Percentiles rank a stretch among this genome's conserved stretches.
These are phyloP conservation scores for Bombus difficillimus DNA, from an alignment of 1,140 invertebrate genomes.

Conservation along the genomic window DNA sequence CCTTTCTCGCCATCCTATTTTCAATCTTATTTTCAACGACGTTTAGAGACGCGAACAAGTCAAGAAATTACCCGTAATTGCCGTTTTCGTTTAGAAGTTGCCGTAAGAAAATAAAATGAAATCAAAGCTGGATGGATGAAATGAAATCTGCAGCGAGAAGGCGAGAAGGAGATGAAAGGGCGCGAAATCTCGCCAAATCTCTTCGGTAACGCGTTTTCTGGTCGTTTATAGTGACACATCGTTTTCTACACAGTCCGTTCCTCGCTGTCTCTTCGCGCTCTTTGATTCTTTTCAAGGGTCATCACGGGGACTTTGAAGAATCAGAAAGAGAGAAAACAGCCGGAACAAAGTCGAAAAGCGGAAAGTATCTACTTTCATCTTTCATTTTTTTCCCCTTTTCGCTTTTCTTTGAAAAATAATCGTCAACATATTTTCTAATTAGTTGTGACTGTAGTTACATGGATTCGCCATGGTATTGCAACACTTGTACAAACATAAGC, in stretches of 20 bases:
- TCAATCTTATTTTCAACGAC: not conserved
- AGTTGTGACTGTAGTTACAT: no score
- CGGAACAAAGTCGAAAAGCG: no score
- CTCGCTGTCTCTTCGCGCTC: not conserved
- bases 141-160: not conserved
- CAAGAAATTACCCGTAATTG: not conserved
- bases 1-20: not conserved
- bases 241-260: not conserved
- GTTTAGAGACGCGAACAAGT: conserved; percentile 13
- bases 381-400: not conserved
- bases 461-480: no score
- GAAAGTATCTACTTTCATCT: no score
- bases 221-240: not conserved
- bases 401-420: not conserved
- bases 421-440: no score
- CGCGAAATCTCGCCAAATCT: not conserved
- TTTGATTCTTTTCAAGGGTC: not conserved
- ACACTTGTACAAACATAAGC: no score
- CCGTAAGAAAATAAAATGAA: conserved; percentile 3
- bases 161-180: not conserved
- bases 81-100: not conserved
- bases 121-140: conserved; percentile 4
- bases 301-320: not conserved
- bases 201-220: not conserved
- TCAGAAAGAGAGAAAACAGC: not conserved